Conservation (phyloP, 2,797 vertebrate species). For the Choloepus didactylus region DNA sequence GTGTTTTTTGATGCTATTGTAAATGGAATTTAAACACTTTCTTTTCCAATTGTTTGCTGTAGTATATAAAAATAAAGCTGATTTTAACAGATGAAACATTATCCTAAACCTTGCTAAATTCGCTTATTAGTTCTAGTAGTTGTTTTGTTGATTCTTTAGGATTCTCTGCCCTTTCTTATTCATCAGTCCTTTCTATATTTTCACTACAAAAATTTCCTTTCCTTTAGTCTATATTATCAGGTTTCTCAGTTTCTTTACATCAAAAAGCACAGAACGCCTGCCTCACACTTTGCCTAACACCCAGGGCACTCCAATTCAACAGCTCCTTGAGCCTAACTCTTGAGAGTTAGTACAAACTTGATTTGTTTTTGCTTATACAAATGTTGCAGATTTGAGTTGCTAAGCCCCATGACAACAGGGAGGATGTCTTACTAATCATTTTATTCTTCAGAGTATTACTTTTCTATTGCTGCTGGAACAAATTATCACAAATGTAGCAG, state of each 20-base stretch:
- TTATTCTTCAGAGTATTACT: not conserved
- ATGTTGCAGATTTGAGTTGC: not conserved
- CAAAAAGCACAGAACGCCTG: not conserved
- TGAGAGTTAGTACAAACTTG: not conserved
- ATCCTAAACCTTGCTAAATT: not conserved
- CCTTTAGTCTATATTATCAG: not conserved
- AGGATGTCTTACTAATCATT: not conserved
- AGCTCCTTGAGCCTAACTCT: not conserved
- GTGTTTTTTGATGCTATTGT: not conserved
- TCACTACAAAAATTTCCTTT: not conserved
- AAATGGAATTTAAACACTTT: not conserved
- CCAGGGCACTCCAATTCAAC: not conserved
- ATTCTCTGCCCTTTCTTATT: not conserved
- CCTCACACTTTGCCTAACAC: not conserved
- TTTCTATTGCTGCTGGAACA: not conserved
- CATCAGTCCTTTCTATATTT: not conserved
- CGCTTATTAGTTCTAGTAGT: not conserved
- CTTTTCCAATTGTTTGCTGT: not conserved
- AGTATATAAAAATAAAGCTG: not conserved
- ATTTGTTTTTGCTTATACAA: not conserved
- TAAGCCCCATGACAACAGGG: not conserved
- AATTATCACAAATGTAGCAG: not conserved
- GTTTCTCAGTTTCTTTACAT: not conserved
- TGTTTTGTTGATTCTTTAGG: not conserved
- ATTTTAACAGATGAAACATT: conserved; percentile 1